Conservation (phyloP, 2,888 invertebrate species). For the Rotaria sp. region DNA sequence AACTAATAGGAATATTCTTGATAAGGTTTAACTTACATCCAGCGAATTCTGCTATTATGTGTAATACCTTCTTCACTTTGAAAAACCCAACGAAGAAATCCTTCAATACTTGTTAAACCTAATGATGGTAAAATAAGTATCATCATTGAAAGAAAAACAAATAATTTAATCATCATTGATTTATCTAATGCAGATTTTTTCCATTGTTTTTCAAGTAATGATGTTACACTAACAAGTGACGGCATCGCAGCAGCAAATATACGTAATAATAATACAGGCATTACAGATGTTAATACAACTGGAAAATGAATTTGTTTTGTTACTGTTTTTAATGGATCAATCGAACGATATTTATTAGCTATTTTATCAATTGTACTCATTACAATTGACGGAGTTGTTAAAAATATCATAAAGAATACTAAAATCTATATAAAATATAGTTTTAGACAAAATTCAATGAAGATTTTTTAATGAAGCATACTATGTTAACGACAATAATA, state of each 20-base stretch:
- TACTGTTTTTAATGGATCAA: conserved; percentile 28
- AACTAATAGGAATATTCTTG: no score
- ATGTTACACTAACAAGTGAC: conserved; percentile 41
- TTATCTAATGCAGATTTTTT: conserved; percentile 73
- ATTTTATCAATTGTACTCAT: conserved; percentile 46
- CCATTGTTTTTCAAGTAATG: conserved; percentile 42
- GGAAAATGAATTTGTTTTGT: conserved; percentile 20
- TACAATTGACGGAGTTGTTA: conserved; percentile 83
- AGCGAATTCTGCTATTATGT: conserved; percentile 43
- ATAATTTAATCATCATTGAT: conserved; percentile 87
- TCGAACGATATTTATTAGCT: conserved; percentile 15
- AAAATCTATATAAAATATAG: conserved; percentile 51
- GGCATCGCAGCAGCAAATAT: conserved; percentile 42
- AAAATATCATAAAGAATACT: conserved; percentile 75
- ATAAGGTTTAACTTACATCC: conserved; percentile 47
- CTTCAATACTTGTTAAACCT: conserved; percentile 66
- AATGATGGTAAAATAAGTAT: conserved; percentile 84
- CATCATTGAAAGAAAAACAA: conserved; percentile 80
- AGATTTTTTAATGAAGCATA: neutral
- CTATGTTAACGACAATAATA: conserved; percentile 71
- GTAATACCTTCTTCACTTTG: conserved; percentile 42
- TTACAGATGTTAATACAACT: neutral
- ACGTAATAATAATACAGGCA: conserved; percentile 41
- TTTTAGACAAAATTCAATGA: neutral
- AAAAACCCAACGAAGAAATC: conserved; percentile 50